phyloP scores from a whole-genome alignment of 2,888 invertebrate genomes.

The Synergus itoensis region DNA sequence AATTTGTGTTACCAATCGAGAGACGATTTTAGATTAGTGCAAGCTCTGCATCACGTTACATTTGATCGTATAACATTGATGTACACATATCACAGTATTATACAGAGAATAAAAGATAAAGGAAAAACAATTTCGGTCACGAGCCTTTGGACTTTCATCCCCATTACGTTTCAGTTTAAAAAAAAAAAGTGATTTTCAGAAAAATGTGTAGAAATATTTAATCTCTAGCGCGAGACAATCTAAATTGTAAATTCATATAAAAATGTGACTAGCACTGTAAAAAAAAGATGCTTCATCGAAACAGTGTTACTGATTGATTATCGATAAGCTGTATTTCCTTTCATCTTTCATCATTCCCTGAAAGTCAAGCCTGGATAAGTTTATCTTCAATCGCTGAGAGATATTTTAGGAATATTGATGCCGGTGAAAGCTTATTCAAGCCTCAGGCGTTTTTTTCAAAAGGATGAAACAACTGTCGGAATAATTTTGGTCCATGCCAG shows the following conservation, averaged over 20 bases:
- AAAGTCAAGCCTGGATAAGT: background rate
- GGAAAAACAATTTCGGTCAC: background rate
- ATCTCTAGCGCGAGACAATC: background rate
- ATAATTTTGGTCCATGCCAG: conserved; percentile 88
- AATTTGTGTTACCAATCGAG: conserved; percentile 28
- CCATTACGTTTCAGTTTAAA: background rate
- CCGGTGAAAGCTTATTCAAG: conserved; percentile 12
- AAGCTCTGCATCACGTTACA: conserved; percentile 61
- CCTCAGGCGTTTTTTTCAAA: conserved; percentile 53
- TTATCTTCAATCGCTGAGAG: background rate
- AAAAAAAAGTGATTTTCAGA: too few species aligned
- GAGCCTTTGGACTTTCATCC: background rate
- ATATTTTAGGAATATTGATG: background rate
- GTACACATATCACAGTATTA: conserved; percentile 61
- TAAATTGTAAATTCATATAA: background rate
- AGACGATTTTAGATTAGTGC: conserved; percentile 55
- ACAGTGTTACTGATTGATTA: background rate
- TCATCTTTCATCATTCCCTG: background rate
- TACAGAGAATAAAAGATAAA: conserved; percentile 55
- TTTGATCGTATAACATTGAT: conserved; percentile 61
- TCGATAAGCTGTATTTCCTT: background rate
- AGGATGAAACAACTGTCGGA: conserved; percentile 80
- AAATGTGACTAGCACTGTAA: background rate
- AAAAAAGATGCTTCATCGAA: background rate
- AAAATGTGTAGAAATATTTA: too few species aligned